Conservation (phyloP, 2,113 vertebrate species). For the Tragelaphus buxtoni region DNA sequence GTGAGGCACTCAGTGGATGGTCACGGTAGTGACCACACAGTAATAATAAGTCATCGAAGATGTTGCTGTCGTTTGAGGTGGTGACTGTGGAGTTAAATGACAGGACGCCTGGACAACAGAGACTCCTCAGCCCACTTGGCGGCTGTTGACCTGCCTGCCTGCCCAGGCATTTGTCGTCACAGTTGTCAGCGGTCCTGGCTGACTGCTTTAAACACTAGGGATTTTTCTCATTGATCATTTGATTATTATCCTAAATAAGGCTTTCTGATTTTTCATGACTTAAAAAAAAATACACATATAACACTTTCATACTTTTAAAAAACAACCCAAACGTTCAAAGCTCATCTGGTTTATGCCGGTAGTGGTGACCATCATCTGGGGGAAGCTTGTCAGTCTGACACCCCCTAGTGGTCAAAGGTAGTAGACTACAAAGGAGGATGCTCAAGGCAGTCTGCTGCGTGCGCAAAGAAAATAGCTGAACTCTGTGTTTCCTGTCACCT, state of each 20-base stretch:
- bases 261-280: not conserved
- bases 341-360: not conserved
- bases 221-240: slow-evolving; percentile 1
- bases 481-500: not conserved
- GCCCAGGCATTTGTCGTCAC: not conserved
- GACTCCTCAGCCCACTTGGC: not conserved
- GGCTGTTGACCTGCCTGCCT: not conserved
- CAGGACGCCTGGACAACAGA: not conserved
- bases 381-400: not conserved
- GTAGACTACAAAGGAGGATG: not conserved
- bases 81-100: not conserved
- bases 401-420: not conserved
- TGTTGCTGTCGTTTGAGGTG: not conserved
- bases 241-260: not conserved
- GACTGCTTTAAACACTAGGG: not conserved
- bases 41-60: not conserved
- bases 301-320: not conserved
- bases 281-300: not conserved
- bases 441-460: not conserved
- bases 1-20: not conserved
- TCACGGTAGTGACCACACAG: not conserved
- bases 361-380: not conserved
- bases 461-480: not conserved
- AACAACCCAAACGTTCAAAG: not conserved
- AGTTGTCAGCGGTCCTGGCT: not conserved